Conservation (phyloP, 2,113 vertebrate genomes). For the Oncorhynchus tshawytscha region DNA sequence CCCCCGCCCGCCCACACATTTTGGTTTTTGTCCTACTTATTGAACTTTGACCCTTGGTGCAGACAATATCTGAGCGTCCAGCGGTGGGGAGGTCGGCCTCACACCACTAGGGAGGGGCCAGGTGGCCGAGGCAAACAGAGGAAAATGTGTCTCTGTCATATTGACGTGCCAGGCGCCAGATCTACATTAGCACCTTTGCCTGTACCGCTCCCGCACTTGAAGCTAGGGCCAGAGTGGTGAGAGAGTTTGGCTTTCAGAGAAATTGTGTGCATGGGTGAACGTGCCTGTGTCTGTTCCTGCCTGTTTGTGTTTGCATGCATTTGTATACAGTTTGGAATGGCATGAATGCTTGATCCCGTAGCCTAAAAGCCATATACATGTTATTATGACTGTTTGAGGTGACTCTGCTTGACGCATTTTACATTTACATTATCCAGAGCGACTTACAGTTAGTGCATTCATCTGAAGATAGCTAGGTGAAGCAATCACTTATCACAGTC, state of each 20-base stretch:
- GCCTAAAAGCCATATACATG: too few relatives aligned
- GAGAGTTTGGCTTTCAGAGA: background rate
- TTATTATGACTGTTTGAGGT: too few relatives aligned
- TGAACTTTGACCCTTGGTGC: slow-evolving; percentile 39
- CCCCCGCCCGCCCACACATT: slow-evolving; percentile 29
- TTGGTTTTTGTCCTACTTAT: slow-evolving; percentile 38
- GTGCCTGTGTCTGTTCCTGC: background rate
- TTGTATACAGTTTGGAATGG: background rate
- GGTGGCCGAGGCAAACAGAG: slow-evolving; percentile 19
- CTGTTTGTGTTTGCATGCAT: background rate
- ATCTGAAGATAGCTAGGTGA: too few relatives aligned
- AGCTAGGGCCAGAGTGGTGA: background rate
- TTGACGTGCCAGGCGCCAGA: slow-evolving; percentile 20
- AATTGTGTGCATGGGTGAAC: background rate
- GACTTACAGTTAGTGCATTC: too few relatives aligned
- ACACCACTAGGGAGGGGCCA: slow-evolving; percentile 21
- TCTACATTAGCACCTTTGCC: background rate
- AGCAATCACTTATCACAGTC: too few relatives aligned
- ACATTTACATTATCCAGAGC: too few relatives aligned
- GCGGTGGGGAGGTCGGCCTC: slow-evolving; percentile 4
- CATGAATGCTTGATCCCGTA: background rate
- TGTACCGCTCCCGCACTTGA: background rate
- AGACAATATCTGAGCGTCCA: slow-evolving; percentile 18
- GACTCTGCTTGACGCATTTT: too few relatives aligned
- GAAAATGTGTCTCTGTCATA: slow-evolving; percentile 40